phyloP scores from a whole-genome alignment of 2,113 vertebrate genomes.

The Lates calcarifer region DNA sequence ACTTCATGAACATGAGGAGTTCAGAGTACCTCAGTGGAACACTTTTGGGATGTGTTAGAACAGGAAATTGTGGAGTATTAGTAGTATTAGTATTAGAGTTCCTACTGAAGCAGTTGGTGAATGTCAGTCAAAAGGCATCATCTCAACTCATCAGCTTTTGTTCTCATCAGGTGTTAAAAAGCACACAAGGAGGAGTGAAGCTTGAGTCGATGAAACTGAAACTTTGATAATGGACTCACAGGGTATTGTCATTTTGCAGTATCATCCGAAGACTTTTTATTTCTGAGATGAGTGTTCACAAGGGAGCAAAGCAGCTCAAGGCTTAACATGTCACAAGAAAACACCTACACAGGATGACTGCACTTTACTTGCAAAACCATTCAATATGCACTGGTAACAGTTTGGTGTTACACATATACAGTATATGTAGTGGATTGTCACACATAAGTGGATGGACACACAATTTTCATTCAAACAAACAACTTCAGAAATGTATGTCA shows the following conservation, averaged over 20 bases:
- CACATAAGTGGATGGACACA: not conserved
- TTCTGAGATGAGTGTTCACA: not conserved
- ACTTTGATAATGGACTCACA: not conserved
- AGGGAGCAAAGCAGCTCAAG: not conserved
- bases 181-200: not conserved
- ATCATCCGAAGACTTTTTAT: not conserved
- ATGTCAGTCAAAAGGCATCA: slow-evolving; percentile 17
- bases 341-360: slow-evolving; percentile 11
- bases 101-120: not conserved
- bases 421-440: not conserved
- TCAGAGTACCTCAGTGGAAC: too few species aligned
- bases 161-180: not conserved
- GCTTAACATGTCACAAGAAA: not conserved
- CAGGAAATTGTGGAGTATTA: not conserved
- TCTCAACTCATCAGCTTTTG: slow-evolving; percentile 24
- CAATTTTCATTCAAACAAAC: not conserved
- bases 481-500: not conserved
- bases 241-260: not conserved
- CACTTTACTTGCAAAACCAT: slow-evolving; percentile 25
- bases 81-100: not conserved
- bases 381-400: slow-evolving; percentile 7
- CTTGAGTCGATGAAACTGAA: not conserved
- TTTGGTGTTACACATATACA: not conserved
- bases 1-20: too few species aligned
- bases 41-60: not conserved